Conservation (phyloP, 2,797 vertebrate genomes). For the Leuciscus waleckii region DNA sequence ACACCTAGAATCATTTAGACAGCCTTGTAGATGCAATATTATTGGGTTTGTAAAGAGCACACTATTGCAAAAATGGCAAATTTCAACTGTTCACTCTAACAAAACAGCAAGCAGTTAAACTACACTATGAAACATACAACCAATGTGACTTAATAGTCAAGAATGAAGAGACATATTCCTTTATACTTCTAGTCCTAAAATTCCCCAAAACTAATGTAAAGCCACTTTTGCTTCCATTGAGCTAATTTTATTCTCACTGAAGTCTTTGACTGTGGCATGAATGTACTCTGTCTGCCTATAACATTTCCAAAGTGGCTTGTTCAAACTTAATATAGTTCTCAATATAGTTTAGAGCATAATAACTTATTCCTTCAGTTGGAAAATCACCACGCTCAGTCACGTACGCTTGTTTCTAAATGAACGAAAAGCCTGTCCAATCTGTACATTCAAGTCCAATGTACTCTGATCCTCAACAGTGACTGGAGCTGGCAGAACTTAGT, state of each 20-base stretch:
- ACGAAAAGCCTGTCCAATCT: background rate
- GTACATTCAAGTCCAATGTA: background rate
- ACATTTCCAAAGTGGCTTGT: background rate
- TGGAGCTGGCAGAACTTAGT: background rate
- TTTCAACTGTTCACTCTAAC: background rate
- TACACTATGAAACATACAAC: no score
- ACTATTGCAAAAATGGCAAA: background rate
- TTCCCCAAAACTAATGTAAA: background rate
- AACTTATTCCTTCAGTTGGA: background rate
- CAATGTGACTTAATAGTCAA: background rate
- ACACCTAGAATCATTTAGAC: slow-evolving; percentile 48
- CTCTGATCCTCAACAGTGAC: background rate
- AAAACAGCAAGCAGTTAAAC: background rate
- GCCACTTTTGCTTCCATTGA: background rate
- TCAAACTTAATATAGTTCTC: background rate
- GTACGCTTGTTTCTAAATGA: background rate
- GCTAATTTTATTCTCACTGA: background rate
- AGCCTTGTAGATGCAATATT: slow-evolving; percentile 41
- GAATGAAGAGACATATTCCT: background rate
- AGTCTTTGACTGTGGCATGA: background rate
- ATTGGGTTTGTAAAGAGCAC: no score
- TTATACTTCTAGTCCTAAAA: background rate
- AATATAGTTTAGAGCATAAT: background rate
- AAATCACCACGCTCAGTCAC: background rate
- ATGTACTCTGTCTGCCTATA: background rate